phyloP scores from a whole-genome alignment of 2,113 vertebrate genomes.

The Eurystomus gularis region DNA sequence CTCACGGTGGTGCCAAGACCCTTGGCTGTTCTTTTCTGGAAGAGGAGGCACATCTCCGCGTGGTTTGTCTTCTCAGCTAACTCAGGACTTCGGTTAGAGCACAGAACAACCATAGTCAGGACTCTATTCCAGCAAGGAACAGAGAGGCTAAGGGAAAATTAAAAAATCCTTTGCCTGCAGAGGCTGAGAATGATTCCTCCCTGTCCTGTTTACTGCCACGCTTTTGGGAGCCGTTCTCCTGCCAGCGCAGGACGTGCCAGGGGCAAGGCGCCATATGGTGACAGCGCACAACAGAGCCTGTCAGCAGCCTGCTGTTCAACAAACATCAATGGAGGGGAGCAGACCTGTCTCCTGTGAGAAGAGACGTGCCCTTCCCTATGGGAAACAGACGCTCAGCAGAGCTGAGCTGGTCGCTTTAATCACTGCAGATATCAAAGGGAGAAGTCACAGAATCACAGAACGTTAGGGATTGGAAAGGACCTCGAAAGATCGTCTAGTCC shows the following conservation, averaged over 20 bases:
- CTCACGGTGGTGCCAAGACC: not conserved
- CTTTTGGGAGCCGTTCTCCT: not conserved
- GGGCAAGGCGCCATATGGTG: not conserved
- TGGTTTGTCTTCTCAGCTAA: not conserved
- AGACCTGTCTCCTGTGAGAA: not conserved
- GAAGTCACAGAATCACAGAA: too few species aligned
- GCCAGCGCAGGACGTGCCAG: not conserved
- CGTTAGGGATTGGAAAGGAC: too few species aligned
- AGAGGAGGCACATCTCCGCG: not conserved
- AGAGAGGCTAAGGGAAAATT: not conserved
- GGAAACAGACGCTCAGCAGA: not conserved
- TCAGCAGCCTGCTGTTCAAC: not conserved
- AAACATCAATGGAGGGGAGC: not conserved
- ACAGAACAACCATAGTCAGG: not conserved
- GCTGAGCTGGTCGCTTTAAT: rapidly evolving
- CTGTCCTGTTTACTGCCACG: rapidly evolving
- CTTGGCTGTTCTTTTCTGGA: not conserved
- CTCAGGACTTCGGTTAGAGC: not conserved
- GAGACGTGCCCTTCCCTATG: not conserved
- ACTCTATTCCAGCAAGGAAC: not conserved
- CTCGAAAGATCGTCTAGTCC: too few species aligned
- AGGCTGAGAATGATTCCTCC: not conserved
- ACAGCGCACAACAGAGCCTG: not conserved
- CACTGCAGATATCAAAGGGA: not conserved
- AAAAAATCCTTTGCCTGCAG: not conserved